A percentile compares a stretch with the other conserved stretches of the same genome.
These are phyloP conservation scores for Tenualosa ilisha DNA, from an alignment of 2,797 vertebrate species.

Conservation along the genomic window DNA sequence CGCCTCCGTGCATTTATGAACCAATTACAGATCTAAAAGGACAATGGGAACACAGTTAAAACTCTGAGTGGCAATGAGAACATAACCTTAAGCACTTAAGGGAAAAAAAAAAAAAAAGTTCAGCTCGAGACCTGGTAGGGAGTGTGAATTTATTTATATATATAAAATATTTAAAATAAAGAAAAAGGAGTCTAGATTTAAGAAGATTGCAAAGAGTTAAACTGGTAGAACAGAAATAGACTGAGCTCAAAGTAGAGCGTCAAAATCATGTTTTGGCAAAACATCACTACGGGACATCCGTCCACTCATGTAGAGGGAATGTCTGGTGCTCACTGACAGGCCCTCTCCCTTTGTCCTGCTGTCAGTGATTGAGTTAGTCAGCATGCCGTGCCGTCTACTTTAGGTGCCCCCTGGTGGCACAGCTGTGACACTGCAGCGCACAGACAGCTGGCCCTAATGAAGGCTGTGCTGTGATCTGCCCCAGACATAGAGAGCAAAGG, in stretches of 20 bases:
- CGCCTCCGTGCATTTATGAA: constrained; percentile 95
- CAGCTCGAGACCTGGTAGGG: no score
- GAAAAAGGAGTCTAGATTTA: no score
- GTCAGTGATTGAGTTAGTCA: constrained; percentile 2
- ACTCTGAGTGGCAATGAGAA: not conserved
- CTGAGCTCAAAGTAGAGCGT: no score
- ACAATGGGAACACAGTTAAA: not conserved
- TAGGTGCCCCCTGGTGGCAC: constrained; percentile 58
- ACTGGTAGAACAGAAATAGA: no score
- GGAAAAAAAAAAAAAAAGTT: no score
- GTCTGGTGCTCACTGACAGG: constrained; percentile 17
- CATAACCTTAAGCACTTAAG: not conserved
- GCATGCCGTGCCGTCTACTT: not conserved
- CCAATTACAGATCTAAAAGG: constrained; percentile 94
- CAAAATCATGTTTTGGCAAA: not conserved
- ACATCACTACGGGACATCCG: not conserved
- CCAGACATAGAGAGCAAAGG: constrained; percentile 65
- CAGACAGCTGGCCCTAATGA: constrained; percentile 75
- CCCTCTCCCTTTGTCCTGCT: not conserved
- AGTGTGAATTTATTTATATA: no score
- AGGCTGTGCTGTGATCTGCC: constrained; percentile 67
- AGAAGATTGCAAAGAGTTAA: no score
- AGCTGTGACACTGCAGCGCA: constrained; percentile 33
- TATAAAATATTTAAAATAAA: no score
- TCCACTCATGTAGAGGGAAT: not conserved